Evolutionary conservation across 2,113 vertebrate species (phyloP).

Genomic region (Triplophysa siluroides): DNA sequence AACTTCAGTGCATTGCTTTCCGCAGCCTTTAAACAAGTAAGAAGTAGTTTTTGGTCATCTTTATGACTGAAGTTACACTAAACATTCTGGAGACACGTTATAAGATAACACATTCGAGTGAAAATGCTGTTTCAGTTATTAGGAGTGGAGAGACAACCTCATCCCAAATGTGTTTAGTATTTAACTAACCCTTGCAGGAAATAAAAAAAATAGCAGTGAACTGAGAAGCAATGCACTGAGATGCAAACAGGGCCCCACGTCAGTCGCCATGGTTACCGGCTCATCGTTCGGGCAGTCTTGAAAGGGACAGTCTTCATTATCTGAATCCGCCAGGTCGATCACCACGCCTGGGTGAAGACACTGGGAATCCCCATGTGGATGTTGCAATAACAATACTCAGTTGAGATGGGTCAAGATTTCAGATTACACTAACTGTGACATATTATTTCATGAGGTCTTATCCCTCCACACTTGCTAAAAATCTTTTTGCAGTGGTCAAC

Average conservation of each 20-base stretch:
- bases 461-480: neutral
- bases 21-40: neutral
- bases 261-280: constrained; percentile 68
- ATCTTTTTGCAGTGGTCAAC: neutral
- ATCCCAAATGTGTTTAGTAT: neutral
- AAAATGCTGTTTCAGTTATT: too few species aligned
- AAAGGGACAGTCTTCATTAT: constrained; percentile 77
- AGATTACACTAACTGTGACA: neutral
- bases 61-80: too few species aligned
- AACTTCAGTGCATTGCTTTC: constrained; percentile 23
- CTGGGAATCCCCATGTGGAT: constrained; percentile 57
- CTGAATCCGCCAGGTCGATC: constrained; percentile 78
- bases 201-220: neutral
- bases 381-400: constrained; percentile 27
- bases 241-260: constrained; percentile 53
- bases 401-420: constrained; percentile 23
- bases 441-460: neutral
- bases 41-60: neutral
- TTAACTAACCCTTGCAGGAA: neutral
- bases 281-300: constrained; percentile 71
- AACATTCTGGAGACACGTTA: too few species aligned
- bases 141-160: too few species aligned
- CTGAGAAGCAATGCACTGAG: constrained; percentile 39
- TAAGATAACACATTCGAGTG: too few species aligned
- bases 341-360: constrained; percentile 78